Percentiles rank a stretch among this genome's conserved stretches.
Conservation (phyloP, 2,113 vertebrate species). For the Hippopotamus amphibius region DNA sequence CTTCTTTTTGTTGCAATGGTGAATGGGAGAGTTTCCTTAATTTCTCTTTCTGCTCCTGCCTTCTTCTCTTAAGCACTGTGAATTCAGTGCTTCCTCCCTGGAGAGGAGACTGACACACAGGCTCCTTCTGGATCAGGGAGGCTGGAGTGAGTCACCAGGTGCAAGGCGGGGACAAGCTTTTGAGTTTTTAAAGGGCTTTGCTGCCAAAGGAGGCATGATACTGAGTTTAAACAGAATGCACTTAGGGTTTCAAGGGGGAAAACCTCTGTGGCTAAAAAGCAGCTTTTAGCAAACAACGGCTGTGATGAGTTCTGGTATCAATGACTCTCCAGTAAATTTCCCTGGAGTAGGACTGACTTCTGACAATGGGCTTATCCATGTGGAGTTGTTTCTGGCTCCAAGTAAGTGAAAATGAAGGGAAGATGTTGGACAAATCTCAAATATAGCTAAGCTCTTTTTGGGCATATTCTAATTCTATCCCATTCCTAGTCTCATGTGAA, state of each 20-base stretch:
- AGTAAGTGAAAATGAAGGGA: slow-evolving; percentile 19
- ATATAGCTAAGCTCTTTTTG: background rate
- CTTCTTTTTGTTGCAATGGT: too few relatives aligned
- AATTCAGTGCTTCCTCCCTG: background rate
- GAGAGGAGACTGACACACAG: background rate
- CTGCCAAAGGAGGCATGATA: background rate
- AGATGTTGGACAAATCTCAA: background rate
- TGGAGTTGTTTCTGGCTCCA: background rate
- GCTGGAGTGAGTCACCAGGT: background rate
- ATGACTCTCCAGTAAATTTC: background rate
- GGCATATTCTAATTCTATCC: background rate
- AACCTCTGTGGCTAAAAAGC: background rate
- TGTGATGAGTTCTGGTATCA: background rate
- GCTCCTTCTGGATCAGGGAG: background rate
- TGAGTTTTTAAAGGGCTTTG: background rate
- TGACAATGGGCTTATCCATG: background rate
- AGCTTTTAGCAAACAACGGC: background rate
- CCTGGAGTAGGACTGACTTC: background rate
- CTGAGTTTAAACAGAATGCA: slow-evolving; percentile 6
- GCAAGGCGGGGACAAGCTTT: background rate
- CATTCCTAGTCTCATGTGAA: background rate
- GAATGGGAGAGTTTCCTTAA: too few relatives aligned
- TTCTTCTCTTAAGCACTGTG: background rate
- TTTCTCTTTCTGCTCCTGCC: background rate
- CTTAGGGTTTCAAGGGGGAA: background rate